Conservation (phyloP, 2,797 vertebrate genomes). For the Emydoidea blandingii region DNA sequence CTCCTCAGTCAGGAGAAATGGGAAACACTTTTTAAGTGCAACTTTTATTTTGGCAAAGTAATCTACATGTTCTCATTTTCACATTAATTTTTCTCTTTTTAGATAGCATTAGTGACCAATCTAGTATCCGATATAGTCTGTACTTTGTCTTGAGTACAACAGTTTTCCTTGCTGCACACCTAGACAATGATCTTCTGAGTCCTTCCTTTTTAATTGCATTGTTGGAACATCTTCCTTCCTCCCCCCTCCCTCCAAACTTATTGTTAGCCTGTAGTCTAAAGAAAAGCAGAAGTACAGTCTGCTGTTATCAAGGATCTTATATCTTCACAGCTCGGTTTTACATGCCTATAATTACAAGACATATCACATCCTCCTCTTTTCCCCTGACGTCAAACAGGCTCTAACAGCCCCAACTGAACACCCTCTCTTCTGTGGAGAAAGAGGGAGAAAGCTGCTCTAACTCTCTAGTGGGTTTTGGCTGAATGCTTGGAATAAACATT, state of each 20-base stretch:
- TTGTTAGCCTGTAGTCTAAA: background rate
- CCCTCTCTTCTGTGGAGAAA: background rate
- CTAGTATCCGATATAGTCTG: accelerated
- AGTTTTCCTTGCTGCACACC: background rate
- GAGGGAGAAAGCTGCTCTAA: background rate
- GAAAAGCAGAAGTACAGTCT: background rate
- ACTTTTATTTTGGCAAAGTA: background rate
- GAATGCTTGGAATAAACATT: background rate
- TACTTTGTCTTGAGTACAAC: background rate
- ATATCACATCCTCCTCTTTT: background rate
- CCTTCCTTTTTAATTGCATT: background rate
- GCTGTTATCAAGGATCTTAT: background rate
- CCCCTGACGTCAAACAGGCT: background rate
- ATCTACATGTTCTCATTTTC: background rate
- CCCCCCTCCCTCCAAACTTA: background rate
- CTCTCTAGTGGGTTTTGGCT: background rate
- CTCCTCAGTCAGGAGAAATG: background rate
- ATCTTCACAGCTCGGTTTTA: background rate
- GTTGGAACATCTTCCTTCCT: background rate
- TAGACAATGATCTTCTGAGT: background rate
- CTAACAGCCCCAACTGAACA: background rate
- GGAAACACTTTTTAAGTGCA: background rate
- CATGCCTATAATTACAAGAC: background rate
- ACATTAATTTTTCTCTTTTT: background rate
- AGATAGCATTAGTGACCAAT: background rate